phyloP scores from a whole-genome alignment of 2,888 invertebrate species.

The Creontiades dilutus region DNA sequence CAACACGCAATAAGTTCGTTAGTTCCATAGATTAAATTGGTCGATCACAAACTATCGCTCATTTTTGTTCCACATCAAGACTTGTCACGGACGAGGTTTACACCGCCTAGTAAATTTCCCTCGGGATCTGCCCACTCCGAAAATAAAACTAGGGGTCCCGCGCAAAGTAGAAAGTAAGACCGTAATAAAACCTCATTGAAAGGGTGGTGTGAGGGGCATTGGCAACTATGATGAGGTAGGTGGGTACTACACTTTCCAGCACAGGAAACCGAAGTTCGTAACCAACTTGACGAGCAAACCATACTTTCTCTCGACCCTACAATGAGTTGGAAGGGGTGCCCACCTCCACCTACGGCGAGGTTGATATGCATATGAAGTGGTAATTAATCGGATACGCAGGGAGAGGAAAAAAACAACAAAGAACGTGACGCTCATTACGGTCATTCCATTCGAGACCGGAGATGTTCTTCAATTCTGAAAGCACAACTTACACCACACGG shows the following conservation, averaged over 20 bases:
- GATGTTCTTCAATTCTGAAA: not conserved
- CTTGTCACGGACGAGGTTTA: not conserved
- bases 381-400: slow-evolving; percentile 10
- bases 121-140: slow-evolving; percentile 6
- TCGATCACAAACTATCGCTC: not conserved
- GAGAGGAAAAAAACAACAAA: not conserved
- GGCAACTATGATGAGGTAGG: not conserved
- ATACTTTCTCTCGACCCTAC: slow-evolving; percentile 19
- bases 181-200: not conserved
- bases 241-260: not conserved
- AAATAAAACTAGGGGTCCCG: not conserved
- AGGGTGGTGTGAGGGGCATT: not conserved
- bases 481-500: not conserved
- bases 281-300: not conserved
- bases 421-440: slow-evolving; percentile 26
- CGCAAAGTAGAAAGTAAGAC: not conserved
- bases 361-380: slow-evolving; percentile 22
- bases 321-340: slow-evolving; percentile 7
- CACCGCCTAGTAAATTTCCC: not conserved
- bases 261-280: not conserved
- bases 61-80: slow-evolving; percentile 8
- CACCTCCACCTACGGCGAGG: not conserved
- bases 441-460: not conserved
- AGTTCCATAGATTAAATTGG: not conserved
- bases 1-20: no score